phyloP scores from a whole-genome alignment of 1,140 invertebrate species.

The Ericerus pela region DNA sequence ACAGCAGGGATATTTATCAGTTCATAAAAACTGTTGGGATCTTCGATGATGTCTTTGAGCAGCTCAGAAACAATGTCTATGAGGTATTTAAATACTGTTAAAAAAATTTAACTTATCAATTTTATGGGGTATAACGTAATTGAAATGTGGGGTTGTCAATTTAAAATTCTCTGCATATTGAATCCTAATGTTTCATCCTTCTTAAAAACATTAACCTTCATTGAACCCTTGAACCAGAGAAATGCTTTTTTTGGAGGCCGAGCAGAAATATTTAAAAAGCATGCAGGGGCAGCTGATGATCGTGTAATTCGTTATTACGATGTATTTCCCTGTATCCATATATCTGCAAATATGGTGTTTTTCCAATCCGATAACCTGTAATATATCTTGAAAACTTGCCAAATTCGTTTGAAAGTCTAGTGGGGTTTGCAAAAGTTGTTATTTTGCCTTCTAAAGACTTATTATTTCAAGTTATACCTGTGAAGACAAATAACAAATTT shows the following conservation, averaged over 20 bases:
- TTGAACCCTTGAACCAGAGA: neutral
- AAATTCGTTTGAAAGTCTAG: neutral
- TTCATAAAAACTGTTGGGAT: no score
- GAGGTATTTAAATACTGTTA: neutral
- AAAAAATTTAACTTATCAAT: neutral
- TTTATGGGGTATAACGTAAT: neutral
- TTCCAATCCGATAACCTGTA: neutral
- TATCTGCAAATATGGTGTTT: neutral
- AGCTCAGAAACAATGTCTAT: neutral
- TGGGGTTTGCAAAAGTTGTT: conserved; percentile 23
- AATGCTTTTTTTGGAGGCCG: conserved; percentile 8
- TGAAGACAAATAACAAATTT: conserved; percentile 23
- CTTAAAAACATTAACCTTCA: neutral
- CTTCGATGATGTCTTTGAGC: no score
- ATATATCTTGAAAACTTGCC: neutral
- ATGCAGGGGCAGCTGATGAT: neutral
- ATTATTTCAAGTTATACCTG: conserved; percentile 27
- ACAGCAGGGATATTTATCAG: conserved; percentile 23
- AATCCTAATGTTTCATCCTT: neutral
- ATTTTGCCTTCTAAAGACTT: conserved; percentile 26
- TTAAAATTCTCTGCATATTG: neutral
- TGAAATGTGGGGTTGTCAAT: neutral
- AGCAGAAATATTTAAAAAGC: neutral
- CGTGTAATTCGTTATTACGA: neutral
- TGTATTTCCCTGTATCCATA: neutral